Percentiles rank a stretch among this genome's conserved stretches.
These are phyloP conservation scores for Dreissena rostriformis DNA, from an alignment of 1,140 invertebrate species.

Conservation along the genomic window DNA sequence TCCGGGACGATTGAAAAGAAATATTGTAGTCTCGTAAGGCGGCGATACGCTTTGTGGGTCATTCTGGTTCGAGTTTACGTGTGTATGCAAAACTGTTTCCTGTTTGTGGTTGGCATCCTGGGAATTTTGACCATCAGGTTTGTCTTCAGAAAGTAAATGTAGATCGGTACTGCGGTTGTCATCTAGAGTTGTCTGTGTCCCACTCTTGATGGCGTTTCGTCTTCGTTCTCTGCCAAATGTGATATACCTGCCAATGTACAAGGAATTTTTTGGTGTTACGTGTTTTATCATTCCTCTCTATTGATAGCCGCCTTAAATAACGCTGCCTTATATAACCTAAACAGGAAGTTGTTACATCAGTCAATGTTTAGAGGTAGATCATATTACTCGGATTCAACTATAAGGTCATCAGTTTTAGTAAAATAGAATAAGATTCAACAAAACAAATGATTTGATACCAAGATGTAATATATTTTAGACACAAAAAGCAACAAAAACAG, in stretches of 20 bases:
- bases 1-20: slow-evolving; percentile 43
- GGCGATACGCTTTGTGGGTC: not conserved
- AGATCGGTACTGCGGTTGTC: slow-evolving; percentile 45
- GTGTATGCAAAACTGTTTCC: not conserved
- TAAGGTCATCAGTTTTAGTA: too few relatives aligned
- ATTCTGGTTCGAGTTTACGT: not conserved
- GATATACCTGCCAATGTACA: slow-evolving; percentile 28
- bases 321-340: too few relatives aligned
- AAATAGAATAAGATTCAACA: too few relatives aligned
- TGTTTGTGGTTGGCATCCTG: not conserved
- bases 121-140: not conserved
- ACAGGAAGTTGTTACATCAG: too few relatives aligned
- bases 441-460: too few relatives aligned
- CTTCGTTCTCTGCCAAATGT: slow-evolving; percentile 28
- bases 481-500: too few relatives aligned
- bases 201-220: slow-evolving; percentile 25
- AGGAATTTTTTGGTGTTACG: not conserved
- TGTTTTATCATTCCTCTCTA: not conserved
- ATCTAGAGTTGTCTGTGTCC: slow-evolving; percentile 11
- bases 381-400: too few relatives aligned
- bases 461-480: too few relatives aligned
- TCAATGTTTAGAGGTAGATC: too few relatives aligned
- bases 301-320: too few relatives aligned
- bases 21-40: slow-evolving; percentile 48
- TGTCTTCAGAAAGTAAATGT: slow-evolving; percentile 38